Percentiles rank a stretch among this genome's conserved stretches.
phyloP scores from a whole-genome alignment of 92 coral and sea anemone species.

The Epizoanthus rinbou region DNA sequence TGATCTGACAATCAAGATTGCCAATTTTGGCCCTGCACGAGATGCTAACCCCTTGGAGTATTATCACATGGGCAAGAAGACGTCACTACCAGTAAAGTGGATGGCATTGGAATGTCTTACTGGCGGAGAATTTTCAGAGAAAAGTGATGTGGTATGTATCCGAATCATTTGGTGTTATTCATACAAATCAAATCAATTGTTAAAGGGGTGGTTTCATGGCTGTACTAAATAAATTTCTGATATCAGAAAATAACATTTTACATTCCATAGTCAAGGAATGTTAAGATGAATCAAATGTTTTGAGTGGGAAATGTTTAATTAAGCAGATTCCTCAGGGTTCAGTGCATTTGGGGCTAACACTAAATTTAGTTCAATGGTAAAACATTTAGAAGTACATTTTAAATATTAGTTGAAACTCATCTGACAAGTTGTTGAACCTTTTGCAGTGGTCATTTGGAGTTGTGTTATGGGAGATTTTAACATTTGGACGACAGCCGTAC shows the following conservation, averaged over 20 bases:
- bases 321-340: not conserved
- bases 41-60: constrained; percentile 28
- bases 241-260: too few species aligned
- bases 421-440: not conserved
- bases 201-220: too few species aligned
- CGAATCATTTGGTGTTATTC: too few species aligned
- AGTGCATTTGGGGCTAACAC: not conserved
- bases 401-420: not conserved
- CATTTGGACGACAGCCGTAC: constrained; percentile 60
- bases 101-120: constrained; percentile 67
- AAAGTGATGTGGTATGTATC: constrained; percentile 78
- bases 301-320: too few species aligned
- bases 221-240: too few species aligned
- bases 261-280: too few species aligned
- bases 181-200: too few species aligned
- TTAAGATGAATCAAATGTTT: too few species aligned
- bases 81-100: constrained; percentile 59
- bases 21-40: constrained; percentile 51
- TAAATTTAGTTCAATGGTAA: not conserved
- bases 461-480: constrained; percentile 76
- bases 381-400: not conserved
- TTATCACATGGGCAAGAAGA: constrained; percentile 45
- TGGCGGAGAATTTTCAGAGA: constrained; percentile 59
- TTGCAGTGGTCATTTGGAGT: constrained; percentile 88
- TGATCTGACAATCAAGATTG: constrained; percentile 59